A percentile compares a stretch with the other conserved stretches of the same genome.
These are phyloP conservation scores for Hafferia zeledoni DNA, from an alignment of 2,797 vertebrate genomes.

Conservation along the genomic window DNA sequence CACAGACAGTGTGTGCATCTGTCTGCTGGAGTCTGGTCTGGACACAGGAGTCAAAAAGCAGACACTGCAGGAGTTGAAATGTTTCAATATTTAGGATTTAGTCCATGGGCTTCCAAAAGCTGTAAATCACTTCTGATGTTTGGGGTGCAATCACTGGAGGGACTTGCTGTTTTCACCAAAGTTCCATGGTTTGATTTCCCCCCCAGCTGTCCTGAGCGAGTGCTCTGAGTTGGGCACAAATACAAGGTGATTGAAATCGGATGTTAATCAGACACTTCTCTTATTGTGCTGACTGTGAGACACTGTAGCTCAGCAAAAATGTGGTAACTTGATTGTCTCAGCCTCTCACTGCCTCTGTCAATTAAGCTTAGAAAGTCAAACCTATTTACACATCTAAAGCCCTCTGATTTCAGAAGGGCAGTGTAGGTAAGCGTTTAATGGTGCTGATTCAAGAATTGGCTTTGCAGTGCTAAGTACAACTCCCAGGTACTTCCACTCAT, in stretches of 20 bases:
- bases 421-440: background rate
- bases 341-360: background rate
- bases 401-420: background rate
- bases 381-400: background rate
- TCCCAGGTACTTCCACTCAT: background rate
- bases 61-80: background rate
- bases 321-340: background rate
- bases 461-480: background rate
- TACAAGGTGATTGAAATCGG: background rate
- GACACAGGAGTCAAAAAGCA: background rate
- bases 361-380: constrained; percentile 7
- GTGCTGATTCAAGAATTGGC: background rate
- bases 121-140: background rate
- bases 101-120: background rate
- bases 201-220: background rate
- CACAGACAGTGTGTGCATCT: background rate
- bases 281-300: background rate
- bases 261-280: background rate
- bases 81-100: background rate
- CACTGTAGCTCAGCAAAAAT: background rate
- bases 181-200: background rate
- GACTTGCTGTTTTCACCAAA: background rate
- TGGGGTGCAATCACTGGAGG: background rate
- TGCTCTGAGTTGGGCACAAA: background rate
- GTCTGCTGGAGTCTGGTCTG: background rate